Evolutionary conservation across 2,888 invertebrate genomes (phyloP).

Genomic region (Cosmopolites sordidus): DNA sequence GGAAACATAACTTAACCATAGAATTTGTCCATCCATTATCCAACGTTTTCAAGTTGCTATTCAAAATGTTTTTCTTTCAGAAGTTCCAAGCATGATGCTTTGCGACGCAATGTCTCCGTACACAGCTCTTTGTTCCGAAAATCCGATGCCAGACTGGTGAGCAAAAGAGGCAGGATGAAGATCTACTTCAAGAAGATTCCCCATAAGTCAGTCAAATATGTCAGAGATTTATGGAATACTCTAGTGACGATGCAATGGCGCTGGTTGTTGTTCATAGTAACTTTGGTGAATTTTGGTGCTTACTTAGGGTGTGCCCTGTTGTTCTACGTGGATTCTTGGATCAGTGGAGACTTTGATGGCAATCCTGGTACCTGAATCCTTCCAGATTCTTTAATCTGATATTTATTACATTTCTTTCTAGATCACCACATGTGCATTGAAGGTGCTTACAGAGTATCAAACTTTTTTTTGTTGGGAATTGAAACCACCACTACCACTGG

Average conservation of each 20-base stretch:
- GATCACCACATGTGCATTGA: constrained; percentile 26
- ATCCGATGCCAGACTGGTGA: constrained; percentile 46
- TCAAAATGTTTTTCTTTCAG: constrained; percentile 4
- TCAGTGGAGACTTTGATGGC: constrained; percentile 32
- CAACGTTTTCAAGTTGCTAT: constrained; percentile 4
- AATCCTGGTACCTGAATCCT: constrained; percentile 17
- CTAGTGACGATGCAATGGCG: constrained; percentile 34
- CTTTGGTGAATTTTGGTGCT: constrained; percentile 30
- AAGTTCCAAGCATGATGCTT: constrained; percentile 11
- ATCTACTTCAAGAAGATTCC: constrained; percentile 29
- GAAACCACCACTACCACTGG: constrained; percentile 37
- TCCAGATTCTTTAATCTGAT: no score
- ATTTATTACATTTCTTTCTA: neutral
- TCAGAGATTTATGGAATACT: constrained; percentile 33
- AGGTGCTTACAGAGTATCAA: constrained; percentile 30
- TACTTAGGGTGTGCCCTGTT: constrained; percentile 31
- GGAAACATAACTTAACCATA: no score
- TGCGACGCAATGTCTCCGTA: constrained; percentile 20
- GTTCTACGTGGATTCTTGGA: constrained; percentile 32
- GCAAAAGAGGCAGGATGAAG: constrained; percentile 46
- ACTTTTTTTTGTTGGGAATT: constrained; percentile 35
- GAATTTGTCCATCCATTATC: neutral
- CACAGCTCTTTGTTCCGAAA: constrained; percentile 6
- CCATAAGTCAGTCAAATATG: constrained; percentile 31
- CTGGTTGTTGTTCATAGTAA: constrained; percentile 31